Evolutionary conservation across 1,140 invertebrate species (phyloP).

Genomic region (Diuraphis noxia): DNA sequence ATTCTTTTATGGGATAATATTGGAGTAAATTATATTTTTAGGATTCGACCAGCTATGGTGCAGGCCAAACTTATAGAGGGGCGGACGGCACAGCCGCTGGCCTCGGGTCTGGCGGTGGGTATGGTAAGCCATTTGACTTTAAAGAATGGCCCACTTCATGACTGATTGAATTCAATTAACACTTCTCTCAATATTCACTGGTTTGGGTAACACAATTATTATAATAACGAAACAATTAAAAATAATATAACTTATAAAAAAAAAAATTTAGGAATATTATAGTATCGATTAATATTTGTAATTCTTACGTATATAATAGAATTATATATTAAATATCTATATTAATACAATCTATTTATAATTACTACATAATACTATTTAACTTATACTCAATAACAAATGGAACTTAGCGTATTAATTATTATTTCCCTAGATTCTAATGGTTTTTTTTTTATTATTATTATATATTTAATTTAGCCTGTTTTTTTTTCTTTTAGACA

Average conservation of each 20-base stretch:
- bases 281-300: conserved; percentile 50
- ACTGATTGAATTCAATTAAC: conserved; percentile 59
- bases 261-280: conserved; percentile 54
- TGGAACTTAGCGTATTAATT: conserved; percentile 42
- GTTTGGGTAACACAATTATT: conserved; percentile 57
- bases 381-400: conserved; percentile 54
- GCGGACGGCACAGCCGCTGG: conserved; percentile 63
- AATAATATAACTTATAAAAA: conserved; percentile 53
- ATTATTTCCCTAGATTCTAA: conserved; percentile 53
- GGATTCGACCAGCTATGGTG: conserved; percentile 61
- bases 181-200: conserved; percentile 54
- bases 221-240: conserved; percentile 57
- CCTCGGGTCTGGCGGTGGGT: conserved; percentile 66
- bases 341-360: conserved; percentile 54
- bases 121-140: conserved; percentile 67
- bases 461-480: conserved; percentile 53
- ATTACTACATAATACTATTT: conserved; percentile 53
- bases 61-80: conserved; percentile 60
- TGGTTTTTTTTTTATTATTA: conserved; percentile 51
- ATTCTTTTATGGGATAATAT: conserved; percentile 35
- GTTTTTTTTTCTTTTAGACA: conserved; percentile 52
- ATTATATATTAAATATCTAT: conserved; percentile 55
- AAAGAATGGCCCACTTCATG: conserved; percentile 68
- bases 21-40: conserved; percentile 56
- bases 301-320: conserved; percentile 52